Percentiles rank a stretch among this genome's conserved stretches.
Conservation (phyloP, 2,797 vertebrate genomes). For the Chromobotia macracanthus region DNA sequence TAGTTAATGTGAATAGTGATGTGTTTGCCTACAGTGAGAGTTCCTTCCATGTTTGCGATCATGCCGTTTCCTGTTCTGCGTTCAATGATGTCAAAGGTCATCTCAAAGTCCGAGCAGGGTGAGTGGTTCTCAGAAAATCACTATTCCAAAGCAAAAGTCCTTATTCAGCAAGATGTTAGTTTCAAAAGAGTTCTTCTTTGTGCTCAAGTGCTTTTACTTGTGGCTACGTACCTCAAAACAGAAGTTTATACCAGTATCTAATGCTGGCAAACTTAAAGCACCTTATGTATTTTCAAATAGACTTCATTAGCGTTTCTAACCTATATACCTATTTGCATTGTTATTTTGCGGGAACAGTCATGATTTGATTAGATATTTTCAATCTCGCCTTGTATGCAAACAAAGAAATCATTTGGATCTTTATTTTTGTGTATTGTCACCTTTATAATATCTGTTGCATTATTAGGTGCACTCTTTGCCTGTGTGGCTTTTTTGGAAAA, state of each 20-base stretch:
- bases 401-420: not conserved
- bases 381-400: not conserved
- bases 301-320: too few relatives aligned
- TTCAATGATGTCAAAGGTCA: slow-evolving; percentile 93
- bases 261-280: not conserved
- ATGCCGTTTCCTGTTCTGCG: slow-evolving; percentile 91
- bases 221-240: not conserved
- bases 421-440: not conserved
- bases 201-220: slow-evolving; percentile 20
- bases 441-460: not conserved
- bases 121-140: slow-evolving; percentile 63
- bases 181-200: slow-evolving; percentile 1
- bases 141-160: slow-evolving; percentile 30
- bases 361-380: too few relatives aligned
- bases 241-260: not conserved
- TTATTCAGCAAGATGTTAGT: slow-evolving; percentile 5
- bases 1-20: slow-evolving; percentile 18
- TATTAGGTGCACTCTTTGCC: slow-evolving; percentile 90
- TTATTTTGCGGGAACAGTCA: too few relatives aligned
- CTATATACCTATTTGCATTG: too few relatives aligned
- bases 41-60: slow-evolving; percentile 81
- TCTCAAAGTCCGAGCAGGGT: slow-evolving; percentile 90
- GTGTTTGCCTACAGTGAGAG: slow-evolving; percentile 77
- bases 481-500: slow-evolving; percentile 88
- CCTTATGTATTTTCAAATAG: not conserved